Percentiles rank a stretch among this genome's conserved stretches.
phyloP scores from a whole-genome alignment of 1,140 invertebrate species.

The Drosophila parabipectinata region DNA sequence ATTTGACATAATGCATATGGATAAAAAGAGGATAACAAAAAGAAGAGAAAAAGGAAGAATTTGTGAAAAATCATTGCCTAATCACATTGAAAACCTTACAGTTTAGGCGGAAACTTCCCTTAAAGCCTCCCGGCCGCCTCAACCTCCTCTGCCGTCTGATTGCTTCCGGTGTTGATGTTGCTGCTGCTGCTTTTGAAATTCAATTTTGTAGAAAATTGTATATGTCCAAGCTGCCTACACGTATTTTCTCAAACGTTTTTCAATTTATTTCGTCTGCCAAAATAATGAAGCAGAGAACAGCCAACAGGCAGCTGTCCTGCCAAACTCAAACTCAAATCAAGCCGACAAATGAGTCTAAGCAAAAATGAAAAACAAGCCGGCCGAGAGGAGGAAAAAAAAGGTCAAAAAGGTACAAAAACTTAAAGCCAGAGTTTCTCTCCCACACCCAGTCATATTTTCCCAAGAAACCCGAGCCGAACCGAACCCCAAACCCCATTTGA shows the following conservation, averaged over 20 bases:
- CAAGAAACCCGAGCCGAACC: not conserved
- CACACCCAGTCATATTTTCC: constrained; percentile 3
- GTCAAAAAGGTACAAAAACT: constrained; percentile 77
- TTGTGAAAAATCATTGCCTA: constrained; percentile 64
- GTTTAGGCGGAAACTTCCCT: not conserved
- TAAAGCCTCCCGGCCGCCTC: not conserved
- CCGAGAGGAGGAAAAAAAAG: constrained; percentile 41
- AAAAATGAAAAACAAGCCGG: constrained; percentile 50
- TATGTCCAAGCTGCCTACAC: constrained; percentile 68
- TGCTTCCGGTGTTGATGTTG: constrained; percentile 56
- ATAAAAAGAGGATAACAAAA: constrained; percentile 10
- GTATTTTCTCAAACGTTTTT: constrained; percentile 67
- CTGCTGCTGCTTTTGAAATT: constrained; percentile 58
- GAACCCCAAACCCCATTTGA: not conserved
- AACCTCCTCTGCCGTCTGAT: constrained; percentile 33
- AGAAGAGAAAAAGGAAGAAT: constrained; percentile 11
- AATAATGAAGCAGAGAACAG: constrained; percentile 61
- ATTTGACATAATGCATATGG: constrained; percentile 38
- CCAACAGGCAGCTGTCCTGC: constrained; percentile 32
- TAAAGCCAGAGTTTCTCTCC: constrained; percentile 41
- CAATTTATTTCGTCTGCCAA: constrained; percentile 73
- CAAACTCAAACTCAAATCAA: constrained; percentile 63
- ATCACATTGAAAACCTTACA: constrained; percentile 51
- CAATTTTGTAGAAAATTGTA: constrained; percentile 74
- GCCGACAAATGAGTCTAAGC: constrained; percentile 62